phyloP scores from a whole-genome alignment of 1,140 invertebrate species.

The Melipona quadrifasciata region DNA sequence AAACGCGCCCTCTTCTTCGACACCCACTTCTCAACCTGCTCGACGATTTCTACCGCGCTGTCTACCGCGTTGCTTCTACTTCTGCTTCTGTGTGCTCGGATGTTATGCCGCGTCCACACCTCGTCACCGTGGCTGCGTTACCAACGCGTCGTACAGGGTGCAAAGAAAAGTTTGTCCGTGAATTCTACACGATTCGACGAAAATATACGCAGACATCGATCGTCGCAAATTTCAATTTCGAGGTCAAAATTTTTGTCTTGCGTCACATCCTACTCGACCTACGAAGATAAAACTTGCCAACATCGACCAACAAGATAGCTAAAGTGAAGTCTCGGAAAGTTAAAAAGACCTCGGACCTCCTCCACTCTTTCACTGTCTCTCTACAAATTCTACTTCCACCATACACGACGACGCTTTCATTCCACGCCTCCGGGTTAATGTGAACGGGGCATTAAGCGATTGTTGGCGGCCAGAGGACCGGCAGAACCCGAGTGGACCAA shows the following conservation, averaged over 20 bases:
- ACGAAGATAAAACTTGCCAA: too few species aligned
- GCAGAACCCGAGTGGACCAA: conserved; percentile 34
- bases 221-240: too few species aligned
- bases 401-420: background rate
- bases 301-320: too few species aligned
- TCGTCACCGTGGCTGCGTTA: too few species aligned
- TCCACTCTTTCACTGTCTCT: too few species aligned
- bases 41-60: conserved; percentile 26
- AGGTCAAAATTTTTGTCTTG: too few species aligned
- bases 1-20: conserved; percentile 38
- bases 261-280: too few species aligned
- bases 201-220: too few species aligned
- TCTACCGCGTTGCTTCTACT: background rate
- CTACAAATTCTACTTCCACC: background rate
- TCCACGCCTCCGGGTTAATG: background rate
- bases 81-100: background rate
- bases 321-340: too few species aligned
- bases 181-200: too few species aligned
- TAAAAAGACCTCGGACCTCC: background rate
- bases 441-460: background rate
- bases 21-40: conserved; percentile 46
- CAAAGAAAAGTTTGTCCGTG: too few species aligned
- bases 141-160: background rate
- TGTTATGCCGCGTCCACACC: background rate
- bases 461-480: background rate